Percentiles rank a stretch among this genome's conserved stretches.
Conservation (phyloP, 2,888 invertebrate species). For the Sceliomorpha sp. region DNA sequence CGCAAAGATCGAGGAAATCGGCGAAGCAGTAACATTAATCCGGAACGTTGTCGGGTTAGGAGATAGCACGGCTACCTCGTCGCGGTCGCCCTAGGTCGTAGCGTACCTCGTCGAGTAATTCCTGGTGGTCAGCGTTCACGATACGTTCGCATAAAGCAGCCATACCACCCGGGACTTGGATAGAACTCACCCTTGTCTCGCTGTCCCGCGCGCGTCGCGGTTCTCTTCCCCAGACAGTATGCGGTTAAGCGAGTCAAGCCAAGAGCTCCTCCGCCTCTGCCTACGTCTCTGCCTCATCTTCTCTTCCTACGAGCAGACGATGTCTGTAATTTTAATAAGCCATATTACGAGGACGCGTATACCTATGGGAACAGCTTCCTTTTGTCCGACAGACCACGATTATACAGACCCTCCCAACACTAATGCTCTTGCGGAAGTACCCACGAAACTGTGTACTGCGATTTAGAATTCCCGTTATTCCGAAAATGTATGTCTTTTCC, state of each 20-base stretch:
- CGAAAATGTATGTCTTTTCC: no score
- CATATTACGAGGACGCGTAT: slow-evolving; percentile 69
- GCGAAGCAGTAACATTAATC: slow-evolving; percentile 78
- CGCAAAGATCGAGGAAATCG: slow-evolving; percentile 64
- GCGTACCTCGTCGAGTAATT: slow-evolving; percentile 71
- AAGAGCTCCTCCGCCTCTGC: slow-evolving; percentile 57
- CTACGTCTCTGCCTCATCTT: slow-evolving; percentile 19
- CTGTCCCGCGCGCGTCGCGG: slow-evolving; percentile 79
- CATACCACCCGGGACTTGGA: slow-evolving; percentile 59
- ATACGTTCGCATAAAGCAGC: slow-evolving; percentile 64
- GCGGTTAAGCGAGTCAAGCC: slow-evolving; percentile 66
- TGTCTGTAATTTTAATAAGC: slow-evolving; percentile 79
- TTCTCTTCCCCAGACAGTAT: slow-evolving; percentile 72
- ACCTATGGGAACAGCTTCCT: slow-evolving; percentile 64
- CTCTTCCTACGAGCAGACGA: slow-evolving; percentile 43
- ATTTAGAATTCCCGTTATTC: slow-evolving; percentile 27
- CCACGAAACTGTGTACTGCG: slow-evolving; percentile 28
- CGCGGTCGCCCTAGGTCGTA: slow-evolving; percentile 65
- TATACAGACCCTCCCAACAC: slow-evolving; percentile 31
- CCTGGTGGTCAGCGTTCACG: slow-evolving; percentile 72
- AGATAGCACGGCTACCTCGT: slow-evolving; percentile 54
- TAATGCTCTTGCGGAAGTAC: slow-evolving; percentile 26
- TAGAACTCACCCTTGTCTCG: slow-evolving; percentile 69
- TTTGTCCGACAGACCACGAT: slow-evolving; percentile 53
- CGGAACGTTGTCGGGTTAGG: slow-evolving; percentile 62